Evolutionary conservation across 1,140 invertebrate species (phyloP), one percentile per base, ranked within the genome.

Genomic region (Formica exsecta): DNA sequence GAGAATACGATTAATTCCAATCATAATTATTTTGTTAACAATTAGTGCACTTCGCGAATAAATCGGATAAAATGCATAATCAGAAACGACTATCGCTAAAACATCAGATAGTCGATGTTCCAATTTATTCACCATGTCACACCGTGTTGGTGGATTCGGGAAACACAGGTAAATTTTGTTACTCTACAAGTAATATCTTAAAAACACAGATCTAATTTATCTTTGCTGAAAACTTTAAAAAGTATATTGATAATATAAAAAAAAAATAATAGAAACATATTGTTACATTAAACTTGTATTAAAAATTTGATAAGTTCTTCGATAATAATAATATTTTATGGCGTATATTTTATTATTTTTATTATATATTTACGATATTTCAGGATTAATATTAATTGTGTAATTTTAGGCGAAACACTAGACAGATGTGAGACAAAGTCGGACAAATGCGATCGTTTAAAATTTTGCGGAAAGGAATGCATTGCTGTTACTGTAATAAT

Each of bases 21-120:
- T 36, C 22, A 25, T 68, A 25, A 65, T 54, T 36, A 8, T 62
- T 61, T 71, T 79, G 54, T 36, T 8, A n/a, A 22, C 22, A 29
- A 74, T 62, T 83, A 83, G 79, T 83, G 79, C 38, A 13, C 7
- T n/a, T 25, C 2, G n/a, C 9, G 38, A 38, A 61, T 38, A 62
- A 83, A 61, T 73, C 29, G 8, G 32, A 62, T 36, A 36, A 73
- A 38, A n/a, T 36, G 25, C 25, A 61, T n/a, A 3, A 48, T 29
- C 59, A 73, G 36, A 22, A 7, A 9, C 8, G 16, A 9, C 6
- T n/a, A 7, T 19, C 29, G 68, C 44, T 13, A 13, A 48, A 44
- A 44, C 44, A 48, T 13, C 38, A 74, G 8, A 25, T 83, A 29
- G 38, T 73, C 19, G 41, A 83, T 3, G 5, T 70, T 70, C 77